Conservation (phyloP, 2,113 vertebrate species). For the Halcyon malimbica region DNA sequence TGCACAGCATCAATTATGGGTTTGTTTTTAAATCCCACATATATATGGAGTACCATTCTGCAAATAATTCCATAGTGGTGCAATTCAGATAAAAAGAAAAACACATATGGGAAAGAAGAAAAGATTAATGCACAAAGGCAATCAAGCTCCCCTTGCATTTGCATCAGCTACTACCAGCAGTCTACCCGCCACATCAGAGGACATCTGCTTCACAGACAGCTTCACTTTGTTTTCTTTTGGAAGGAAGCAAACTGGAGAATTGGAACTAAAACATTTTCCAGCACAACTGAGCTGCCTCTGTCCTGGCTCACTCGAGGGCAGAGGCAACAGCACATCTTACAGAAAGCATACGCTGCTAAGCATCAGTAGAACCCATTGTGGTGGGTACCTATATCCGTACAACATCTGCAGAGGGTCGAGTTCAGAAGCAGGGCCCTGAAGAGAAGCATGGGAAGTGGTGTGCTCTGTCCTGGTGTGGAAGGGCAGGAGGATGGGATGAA, state of each 20-base stretch:
- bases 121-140: constrained; percentile 53
- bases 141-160: constrained; percentile 26
- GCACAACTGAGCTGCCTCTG: background rate
- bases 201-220: background rate
- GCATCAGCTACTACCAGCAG: constrained; percentile 22
- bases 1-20: constrained; percentile 69
- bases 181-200: background rate
- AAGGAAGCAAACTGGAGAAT: background rate
- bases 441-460: background rate
- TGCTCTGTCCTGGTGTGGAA: background rate
- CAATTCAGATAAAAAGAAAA: constrained; percentile 34
- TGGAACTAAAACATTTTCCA: background rate
- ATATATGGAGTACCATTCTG: constrained; percentile 75
- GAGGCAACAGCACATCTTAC: background rate
- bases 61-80: constrained; percentile 73
- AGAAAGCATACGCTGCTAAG: background rate
- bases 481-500: background rate
- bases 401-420: background rate
- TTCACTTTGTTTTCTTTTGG: background rate
- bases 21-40: constrained; percentile 58
- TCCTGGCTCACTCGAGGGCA: background rate
- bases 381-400: background rate
- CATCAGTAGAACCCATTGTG: background rate
- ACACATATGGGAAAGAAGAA: constrained; percentile 26
- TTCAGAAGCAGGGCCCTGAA: background rate